These are phyloP conservation scores for Callopanchax toddi DNA, from an alignment of 2,113 vertebrate genomes.

Conservation along the genomic window DNA sequence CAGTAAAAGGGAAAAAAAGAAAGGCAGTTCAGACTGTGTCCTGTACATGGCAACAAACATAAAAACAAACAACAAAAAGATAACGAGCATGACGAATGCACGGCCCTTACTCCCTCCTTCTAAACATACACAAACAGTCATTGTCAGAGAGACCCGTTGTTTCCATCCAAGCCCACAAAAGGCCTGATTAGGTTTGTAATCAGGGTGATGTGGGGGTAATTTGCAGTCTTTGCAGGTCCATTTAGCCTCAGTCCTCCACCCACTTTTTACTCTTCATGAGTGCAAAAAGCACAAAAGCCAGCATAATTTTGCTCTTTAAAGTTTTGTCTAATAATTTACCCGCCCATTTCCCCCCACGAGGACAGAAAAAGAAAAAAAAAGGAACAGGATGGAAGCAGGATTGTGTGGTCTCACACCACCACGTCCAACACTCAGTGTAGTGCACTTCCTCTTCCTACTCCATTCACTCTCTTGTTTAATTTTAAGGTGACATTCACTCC, in stretches of 20 bases:
- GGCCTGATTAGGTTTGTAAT: constrained; percentile 18
- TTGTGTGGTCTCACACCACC: constrained; percentile 50
- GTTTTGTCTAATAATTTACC: constrained; percentile 75
- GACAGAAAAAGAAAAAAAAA: constrained; percentile 22
- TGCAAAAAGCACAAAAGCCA: constrained; percentile 78
- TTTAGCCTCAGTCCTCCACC: constrained; percentile 36
- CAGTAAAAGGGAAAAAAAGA: constrained; percentile 27
- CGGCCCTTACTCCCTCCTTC: constrained; percentile 17
- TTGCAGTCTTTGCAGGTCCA: constrained; percentile 56
- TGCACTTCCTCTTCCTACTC: constrained; percentile 47
- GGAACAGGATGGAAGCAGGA: constrained; percentile 58
- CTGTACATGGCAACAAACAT: constrained; percentile 40
- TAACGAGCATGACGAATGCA: constrained; percentile 32
- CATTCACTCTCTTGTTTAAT: constrained; percentile 27
- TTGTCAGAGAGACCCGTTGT: constrained; percentile 36
- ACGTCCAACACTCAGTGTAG: constrained; percentile 49
- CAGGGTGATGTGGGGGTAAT: constrained; percentile 32
- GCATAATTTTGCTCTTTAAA: constrained; percentile 61
- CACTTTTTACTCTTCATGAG: constrained; percentile 57
- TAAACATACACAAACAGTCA: constrained; percentile 43
- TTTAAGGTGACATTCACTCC: constrained; percentile 18
- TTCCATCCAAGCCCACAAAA: constrained; percentile 22
- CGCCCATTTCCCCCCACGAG: constrained; percentile 17
- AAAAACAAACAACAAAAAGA: constrained; percentile 40
- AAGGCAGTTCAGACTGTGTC: constrained; percentile 32